Percentiles rank a stretch among this genome's conserved stretches.
Evolutionary conservation across 2,888 invertebrate genomes (phyloP).

Genomic region (Isotomurus palustris): DNA sequence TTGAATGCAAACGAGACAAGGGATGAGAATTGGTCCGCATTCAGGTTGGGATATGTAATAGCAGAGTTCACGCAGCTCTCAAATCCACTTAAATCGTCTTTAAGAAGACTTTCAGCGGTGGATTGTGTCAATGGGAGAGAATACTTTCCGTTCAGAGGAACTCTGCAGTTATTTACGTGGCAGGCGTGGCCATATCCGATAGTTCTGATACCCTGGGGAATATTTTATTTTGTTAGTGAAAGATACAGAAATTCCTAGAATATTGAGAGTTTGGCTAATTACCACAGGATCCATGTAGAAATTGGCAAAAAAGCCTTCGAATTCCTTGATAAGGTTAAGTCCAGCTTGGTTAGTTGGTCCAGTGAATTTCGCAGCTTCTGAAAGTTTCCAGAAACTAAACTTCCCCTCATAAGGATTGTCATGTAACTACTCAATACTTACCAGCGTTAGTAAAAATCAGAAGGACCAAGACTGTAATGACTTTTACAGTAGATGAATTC

Average conservation of each 20-base stretch:
- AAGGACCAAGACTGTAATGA: too few relatives aligned
- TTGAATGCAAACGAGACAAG: slow-evolving; percentile 11
- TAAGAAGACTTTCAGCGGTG: neutral
- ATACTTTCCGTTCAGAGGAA: slow-evolving; percentile 5
- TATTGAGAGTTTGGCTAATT: too few relatives aligned
- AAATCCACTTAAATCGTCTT: neutral
- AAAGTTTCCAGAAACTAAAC: too few relatives aligned
- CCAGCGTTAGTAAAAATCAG: too few relatives aligned
- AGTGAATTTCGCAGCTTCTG: slow-evolving; percentile 1
- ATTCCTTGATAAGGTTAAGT: slow-evolving; percentile 8
- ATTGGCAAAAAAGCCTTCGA: slow-evolving; percentile 9
- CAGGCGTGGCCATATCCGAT: slow-evolving; percentile 10
- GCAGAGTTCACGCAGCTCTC: slow-evolving; percentile 4
- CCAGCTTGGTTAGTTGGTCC: slow-evolving; percentile 11
- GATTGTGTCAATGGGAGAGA: neutral
- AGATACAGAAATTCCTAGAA: neutral
- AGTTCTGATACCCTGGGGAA: slow-evolving; percentile 8
- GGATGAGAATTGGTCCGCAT: slow-evolving; percentile 10
- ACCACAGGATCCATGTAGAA: slow-evolving; percentile 17
- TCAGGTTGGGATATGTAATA: neutral
- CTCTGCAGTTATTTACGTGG: neutral
- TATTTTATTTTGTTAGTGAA: neutral
- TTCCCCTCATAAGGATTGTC: too few relatives aligned
- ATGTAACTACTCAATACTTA: too few relatives aligned
- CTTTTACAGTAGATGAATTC: too few relatives aligned